Base-by-base conservation (phyloP, 2,113 vertebrate species). In the Elanus axillaris region DNA sequence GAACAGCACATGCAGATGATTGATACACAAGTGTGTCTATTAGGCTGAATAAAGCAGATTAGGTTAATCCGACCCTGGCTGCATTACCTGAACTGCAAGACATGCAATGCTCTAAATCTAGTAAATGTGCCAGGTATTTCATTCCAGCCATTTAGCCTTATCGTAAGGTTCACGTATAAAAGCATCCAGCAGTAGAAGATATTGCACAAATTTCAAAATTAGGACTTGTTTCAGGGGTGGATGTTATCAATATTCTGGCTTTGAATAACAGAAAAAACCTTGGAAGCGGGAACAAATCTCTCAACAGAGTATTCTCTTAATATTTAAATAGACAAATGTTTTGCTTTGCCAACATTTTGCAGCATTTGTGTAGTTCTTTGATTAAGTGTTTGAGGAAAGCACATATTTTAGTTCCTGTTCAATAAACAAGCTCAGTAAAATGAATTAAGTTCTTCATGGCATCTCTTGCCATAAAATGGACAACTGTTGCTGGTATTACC, bases 351-450 rank as follows among this genome's bases (percentile, higher is more conserved):
- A 94, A 86, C 67, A 34, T 56, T 92, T 25, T 69, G 55, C 64
- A 74, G 83, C 72, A 63, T 79, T 72, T 86, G 18, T 69, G 76
- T 60, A 80, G 83, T 62, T 84, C 83, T 94, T 86, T 88, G 88
- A 85, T 90, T 84, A 88, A 87, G 88, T 38, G n/a, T 67, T 84
- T 84, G 68, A 84, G n/a, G 72, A 76, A 94, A 92, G 93, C 52
- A 56, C 5, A 29, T 62, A 75, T 82, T 92, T 90, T 52, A 63
- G 45, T 36, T 88, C 59, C 88, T n/a, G 52, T 56, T 91, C 60
- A 48, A 38, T 74, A 72, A 75, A 31, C 60, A 71, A 50, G 62
- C 62, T 93, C 71, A 58, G 76, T 76, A n/a, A 56, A 80, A 73
- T 23, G 34, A 86, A 83, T 77, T 45, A 36, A 47, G 63, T 56